Evolutionary conservation across 2,113 vertebrate species (phyloP), one percentile per base, ranked within the genome.

Genomic region (Sylvicapra grimmia): DNA sequence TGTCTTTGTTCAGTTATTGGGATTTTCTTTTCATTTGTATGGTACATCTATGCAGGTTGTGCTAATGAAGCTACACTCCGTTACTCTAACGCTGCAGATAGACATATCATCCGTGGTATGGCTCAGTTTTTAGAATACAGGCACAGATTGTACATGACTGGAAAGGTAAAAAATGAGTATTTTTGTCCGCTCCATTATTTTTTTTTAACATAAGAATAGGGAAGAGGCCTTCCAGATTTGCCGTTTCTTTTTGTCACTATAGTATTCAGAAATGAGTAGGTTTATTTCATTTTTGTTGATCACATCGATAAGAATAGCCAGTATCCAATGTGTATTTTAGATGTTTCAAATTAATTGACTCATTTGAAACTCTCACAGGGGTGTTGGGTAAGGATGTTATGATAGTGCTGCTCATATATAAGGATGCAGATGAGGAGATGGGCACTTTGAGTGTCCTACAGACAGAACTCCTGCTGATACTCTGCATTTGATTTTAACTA

Each of bases 1-100:
- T 94, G n/a, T 92, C 56, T 93, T 53, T 95, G 14, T 82, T 97
- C 33, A 96, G 77, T 3, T 84, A 95, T n/a, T 96, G 68, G 12
- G 14, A 65, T 56, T 97, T 94, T 51, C 59, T 77, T 79, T 14
- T 27, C 47, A 33, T 47, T 96, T 88, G 75, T 65, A 88, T 77
- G 77, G 12, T 49, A 83, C 51, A 36, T 53, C 9, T 68, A 3
- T 59, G 68, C 29, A 90, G 65, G 54, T 36, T 75, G 72, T 11
- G 10, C 16, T 53, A 85, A 96, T 95, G 86, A 90, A 51, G 85
- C 27, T 56, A 23, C 0, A 2, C 65, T 51, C 65, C 33, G n/a
- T 85, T 93, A 33, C 29, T 91, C 51, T 54, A 19, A 94, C 2
- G 13, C 65, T 65, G 3, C 40, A 86, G 56, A 54, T 40, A 94